Evolutionary conservation across 2,797 vertebrate species (phyloP).

Genomic region (Buceros bicornis): DNA sequence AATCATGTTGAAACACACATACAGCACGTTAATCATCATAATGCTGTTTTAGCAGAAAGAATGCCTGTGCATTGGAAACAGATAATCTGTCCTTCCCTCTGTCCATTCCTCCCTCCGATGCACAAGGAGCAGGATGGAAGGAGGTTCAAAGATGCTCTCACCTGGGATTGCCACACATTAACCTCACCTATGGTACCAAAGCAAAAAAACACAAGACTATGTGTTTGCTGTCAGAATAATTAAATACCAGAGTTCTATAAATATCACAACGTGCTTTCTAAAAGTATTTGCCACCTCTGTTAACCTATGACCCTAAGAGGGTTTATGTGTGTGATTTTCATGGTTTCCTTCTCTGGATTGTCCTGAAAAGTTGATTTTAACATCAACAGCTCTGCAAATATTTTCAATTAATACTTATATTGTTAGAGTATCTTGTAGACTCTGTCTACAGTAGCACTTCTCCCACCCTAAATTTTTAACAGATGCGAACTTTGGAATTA

Average conservation of each 20-base stretch:
- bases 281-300: neutral
- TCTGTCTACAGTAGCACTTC: neutral
- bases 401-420: neutral
- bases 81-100: neutral
- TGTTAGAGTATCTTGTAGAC: neutral
- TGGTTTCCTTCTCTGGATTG: neutral
- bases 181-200: neutral
- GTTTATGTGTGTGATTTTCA: neutral
- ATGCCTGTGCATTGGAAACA: neutral
- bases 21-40: neutral
- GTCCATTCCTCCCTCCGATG: neutral
- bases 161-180: neutral
- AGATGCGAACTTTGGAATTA: neutral
- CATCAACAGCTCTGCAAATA: neutral
- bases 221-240: neutral
- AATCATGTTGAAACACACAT: constrained; percentile 44
- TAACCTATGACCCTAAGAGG: neutral
- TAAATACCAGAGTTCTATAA: neutral
- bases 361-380: neutral
- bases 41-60: neutral
- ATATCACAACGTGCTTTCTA: neutral
- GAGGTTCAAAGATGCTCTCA: neutral
- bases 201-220: neutral
- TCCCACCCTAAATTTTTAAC: neutral
- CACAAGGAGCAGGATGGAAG: neutral